Evolutionary conservation across 1,140 invertebrate species (phyloP).

Genomic region (Drosophila quadrilineata): DNA sequence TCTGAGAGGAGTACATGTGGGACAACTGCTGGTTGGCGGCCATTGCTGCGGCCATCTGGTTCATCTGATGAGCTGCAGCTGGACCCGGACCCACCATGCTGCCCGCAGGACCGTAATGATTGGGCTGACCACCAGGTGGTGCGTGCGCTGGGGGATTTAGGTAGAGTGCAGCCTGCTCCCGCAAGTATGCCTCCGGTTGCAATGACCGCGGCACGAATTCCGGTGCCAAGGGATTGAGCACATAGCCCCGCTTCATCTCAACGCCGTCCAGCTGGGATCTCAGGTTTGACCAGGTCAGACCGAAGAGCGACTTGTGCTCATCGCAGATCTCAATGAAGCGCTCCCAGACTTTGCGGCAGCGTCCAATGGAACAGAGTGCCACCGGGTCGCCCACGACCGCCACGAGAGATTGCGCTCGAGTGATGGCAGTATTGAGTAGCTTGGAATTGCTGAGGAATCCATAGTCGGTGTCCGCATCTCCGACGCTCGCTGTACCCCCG

Average conservation of each 20-base stretch:
- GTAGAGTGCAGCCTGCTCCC: constrained; percentile 73
- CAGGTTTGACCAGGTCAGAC: constrained; percentile 87
- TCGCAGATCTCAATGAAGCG: constrained; percentile 89
- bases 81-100: constrained; percentile 65
- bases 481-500: constrained; percentile 61
- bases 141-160: constrained; percentile 53
- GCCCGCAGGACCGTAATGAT: constrained; percentile 45
- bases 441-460: constrained; percentile 93
- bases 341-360: constrained; percentile 93
- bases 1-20: constrained; percentile 63
- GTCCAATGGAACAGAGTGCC: constrained; percentile 90
- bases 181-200: constrained; percentile 81
- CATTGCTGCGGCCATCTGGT: constrained; percentile 68
- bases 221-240: constrained; percentile 91
- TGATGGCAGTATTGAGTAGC: constrained; percentile 93
- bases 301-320: constrained; percentile 88
- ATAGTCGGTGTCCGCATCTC: constrained; percentile 87
- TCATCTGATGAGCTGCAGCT: constrained; percentile 59
- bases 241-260: constrained; percentile 88
- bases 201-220: constrained; percentile 88
- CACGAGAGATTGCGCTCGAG: constrained; percentile 92
- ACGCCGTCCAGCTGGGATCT: constrained; percentile 87
- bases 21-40: constrained; percentile 59
- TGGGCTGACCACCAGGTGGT: constrained; percentile 46
- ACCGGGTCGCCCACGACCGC: constrained; percentile 94